Evolutionary conservation across 2,113 vertebrate genomes (phyloP).

Genomic region (Channa maculata): DNA sequence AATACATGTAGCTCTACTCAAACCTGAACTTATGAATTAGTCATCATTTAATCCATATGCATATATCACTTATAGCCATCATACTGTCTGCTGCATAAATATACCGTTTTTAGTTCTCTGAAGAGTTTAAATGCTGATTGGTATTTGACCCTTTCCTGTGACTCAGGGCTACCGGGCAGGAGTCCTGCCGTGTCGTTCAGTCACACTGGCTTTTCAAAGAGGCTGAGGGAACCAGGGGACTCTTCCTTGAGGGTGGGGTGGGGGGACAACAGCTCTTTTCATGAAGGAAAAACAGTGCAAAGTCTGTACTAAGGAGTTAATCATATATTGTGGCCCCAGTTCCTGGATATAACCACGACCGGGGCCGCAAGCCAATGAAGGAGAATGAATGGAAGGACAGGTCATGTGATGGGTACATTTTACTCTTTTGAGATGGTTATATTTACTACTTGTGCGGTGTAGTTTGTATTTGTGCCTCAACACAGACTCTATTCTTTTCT

Average conservation of each 20-base stretch:
- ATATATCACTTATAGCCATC: background rate
- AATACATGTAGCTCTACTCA: constrained; percentile 73
- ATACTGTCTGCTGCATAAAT: background rate
- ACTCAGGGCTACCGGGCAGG: constrained; percentile 56
- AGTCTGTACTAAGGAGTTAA: constrained; percentile 80
- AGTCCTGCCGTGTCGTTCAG: constrained; percentile 49
- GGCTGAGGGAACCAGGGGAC: constrained; percentile 69
- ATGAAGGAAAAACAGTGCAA: constrained; percentile 78
- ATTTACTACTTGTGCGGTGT: background rate
- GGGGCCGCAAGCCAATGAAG: constrained; percentile 63
- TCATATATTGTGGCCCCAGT: constrained; percentile 55
- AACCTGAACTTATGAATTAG: constrained; percentile 22
- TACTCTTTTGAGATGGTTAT: too few relatives aligned
- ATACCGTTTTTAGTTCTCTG: background rate
- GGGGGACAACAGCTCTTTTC: constrained; percentile 79
- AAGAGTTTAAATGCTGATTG: constrained; percentile 36
- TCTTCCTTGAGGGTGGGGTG: constrained; percentile 53
- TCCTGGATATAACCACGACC: constrained; percentile 27
- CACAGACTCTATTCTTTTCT: background rate
- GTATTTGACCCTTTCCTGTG: constrained; percentile 76
- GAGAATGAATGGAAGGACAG: constrained; percentile 28
- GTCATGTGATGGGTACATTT: constrained; percentile 75
- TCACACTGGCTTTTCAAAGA: constrained; percentile 75
- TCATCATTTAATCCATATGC: constrained; percentile 37
- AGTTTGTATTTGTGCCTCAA: background rate